Conservation (phyloP, 2,888 invertebrate genomes). For the Danaus chrysippus region DNA sequence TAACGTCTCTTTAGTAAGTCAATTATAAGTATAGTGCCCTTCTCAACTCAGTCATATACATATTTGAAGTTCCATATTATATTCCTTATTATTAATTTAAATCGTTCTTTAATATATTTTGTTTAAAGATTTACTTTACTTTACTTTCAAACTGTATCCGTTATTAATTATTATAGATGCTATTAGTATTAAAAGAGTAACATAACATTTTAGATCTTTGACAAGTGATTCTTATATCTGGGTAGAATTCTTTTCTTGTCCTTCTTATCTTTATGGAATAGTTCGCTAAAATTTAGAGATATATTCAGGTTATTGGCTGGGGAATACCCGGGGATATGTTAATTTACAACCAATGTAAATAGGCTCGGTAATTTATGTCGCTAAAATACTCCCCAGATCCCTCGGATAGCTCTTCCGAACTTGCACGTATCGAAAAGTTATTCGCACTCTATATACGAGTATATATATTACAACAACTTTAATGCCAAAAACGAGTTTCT, state of each 20-base stretch:
- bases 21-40: no score
- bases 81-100: no score
- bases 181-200: no score
- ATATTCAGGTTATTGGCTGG: slow-evolving; percentile 59
- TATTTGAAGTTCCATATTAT: no score
- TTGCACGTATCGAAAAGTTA: slow-evolving; percentile 4
- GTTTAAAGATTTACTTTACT: background rate
- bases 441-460: slow-evolving; percentile 2
- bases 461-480: background rate
- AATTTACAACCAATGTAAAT: slow-evolving; percentile 72
- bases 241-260: background rate
- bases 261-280: slow-evolving; percentile 27
- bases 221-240: background rate
- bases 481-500: background rate
- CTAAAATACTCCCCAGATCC: slow-evolving; percentile 59
- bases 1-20: no score
- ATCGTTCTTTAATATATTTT: background rate
- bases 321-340: slow-evolving; percentile 72
- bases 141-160: background rate
- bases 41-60: no score
- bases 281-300: slow-evolving; percentile 29
- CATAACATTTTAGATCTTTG: background rate
- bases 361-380: slow-evolving; percentile 69
- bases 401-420: slow-evolving; percentile 14
- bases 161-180: background rate